Conservation (phyloP, 2,113 vertebrate genomes). For the Otis tarda region DNA sequence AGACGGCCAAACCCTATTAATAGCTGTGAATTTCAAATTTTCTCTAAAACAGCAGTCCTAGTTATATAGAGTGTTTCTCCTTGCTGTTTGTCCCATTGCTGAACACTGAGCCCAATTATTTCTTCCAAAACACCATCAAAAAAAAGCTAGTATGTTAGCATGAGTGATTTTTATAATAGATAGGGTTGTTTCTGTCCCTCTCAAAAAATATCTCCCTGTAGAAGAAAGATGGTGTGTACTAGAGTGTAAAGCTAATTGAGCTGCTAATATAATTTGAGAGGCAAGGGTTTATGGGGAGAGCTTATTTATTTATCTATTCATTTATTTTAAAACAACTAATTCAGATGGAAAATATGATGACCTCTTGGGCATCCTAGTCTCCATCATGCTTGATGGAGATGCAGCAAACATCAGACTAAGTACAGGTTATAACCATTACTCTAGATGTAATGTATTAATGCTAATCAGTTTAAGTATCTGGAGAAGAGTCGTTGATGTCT, state of each 20-base stretch:
- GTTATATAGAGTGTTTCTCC: background rate
- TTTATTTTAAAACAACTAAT: background rate
- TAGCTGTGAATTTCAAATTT: background rate
- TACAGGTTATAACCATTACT: background rate
- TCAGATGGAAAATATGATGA: background rate
- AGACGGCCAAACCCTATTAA: background rate
- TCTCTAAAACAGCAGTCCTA: background rate
- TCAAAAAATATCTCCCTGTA: background rate
- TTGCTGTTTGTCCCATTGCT: background rate
- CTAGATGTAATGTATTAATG: background rate
- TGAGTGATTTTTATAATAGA: conserved; percentile 39
- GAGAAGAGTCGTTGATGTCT: background rate
- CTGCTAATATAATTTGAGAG: background rate
- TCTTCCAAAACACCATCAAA: background rate
- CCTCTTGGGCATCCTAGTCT: background rate
- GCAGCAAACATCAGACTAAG: background rate
- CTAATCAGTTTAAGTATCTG: background rate
- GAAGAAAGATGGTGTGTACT: conserved; percentile 14
- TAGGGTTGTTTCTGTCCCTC: conserved; percentile 12
- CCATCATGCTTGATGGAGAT: background rate
- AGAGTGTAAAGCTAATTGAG: conserved; percentile 36
- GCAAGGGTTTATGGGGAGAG: background rate
- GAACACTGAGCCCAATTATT: conserved; percentile 16
- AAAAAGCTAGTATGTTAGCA: background rate
- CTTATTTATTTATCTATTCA: background rate